A percentile compares a stretch with the other conserved stretches of the same genome.
phyloP scores from a whole-genome alignment of 2,113 vertebrate genomes.

The Cnemophilus loriae region DNA sequence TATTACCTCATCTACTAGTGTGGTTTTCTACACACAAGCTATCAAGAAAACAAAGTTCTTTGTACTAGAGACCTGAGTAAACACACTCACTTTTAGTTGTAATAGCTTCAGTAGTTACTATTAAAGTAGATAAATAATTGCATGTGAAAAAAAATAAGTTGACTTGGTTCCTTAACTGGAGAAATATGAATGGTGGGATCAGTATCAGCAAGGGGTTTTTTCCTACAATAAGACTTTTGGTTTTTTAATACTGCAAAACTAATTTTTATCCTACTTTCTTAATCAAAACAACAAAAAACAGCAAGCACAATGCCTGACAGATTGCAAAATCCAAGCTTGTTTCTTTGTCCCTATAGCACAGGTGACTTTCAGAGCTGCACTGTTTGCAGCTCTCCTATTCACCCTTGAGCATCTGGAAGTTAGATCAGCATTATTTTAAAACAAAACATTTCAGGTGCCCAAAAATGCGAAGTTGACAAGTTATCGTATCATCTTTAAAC shows the following conservation, averaged over 20 bases:
- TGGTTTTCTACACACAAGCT: not conserved
- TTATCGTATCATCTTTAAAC: not conserved
- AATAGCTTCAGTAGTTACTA: not conserved
- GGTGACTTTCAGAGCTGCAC: conserved; percentile 3
- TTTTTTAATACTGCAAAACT: not conserved
- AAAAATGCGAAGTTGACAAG: not conserved
- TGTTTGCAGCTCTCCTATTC: not conserved
- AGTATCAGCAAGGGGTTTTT: not conserved
- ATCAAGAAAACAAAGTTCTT: not conserved
- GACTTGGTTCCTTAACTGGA: not conserved
- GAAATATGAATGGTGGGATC: not conserved
- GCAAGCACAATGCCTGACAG: not conserved
- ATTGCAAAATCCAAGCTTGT: not conserved
- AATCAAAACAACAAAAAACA: not conserved
- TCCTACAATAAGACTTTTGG: not conserved
- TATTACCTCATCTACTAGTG: not conserved
- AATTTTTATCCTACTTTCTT: not conserved
- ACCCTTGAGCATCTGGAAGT: not conserved
- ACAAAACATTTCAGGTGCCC: not conserved
- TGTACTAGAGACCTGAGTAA: not conserved
- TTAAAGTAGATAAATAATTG: not conserved
- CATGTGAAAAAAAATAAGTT: not conserved
- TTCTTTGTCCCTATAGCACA: not conserved
- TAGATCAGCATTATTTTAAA: not conserved
- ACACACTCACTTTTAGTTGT: not conserved